Evolutionary conservation across 2,888 invertebrate species (phyloP), one percentile per base, ranked within the genome.

Genomic region (Ochropleura plecta): DNA sequence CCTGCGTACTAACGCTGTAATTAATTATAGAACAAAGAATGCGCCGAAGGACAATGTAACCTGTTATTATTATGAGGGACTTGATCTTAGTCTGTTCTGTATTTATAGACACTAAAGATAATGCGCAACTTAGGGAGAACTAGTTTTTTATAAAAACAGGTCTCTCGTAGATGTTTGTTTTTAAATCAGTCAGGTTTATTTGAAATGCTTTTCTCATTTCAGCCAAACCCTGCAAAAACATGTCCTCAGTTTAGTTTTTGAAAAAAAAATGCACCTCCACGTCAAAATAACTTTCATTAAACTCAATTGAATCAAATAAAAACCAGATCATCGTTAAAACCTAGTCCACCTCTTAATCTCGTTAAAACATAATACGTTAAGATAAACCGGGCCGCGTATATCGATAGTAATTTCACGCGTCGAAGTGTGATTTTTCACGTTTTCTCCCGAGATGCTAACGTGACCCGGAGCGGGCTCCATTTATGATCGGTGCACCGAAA

Each of bases 401-500:
- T 90, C 88, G 89, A 89, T 89, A 87, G 92, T 93, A 94, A 96
- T 95, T 95, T 94, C 91, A 94, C 92, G 93, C 94, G 92, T 92
- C 92, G 92, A 94, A 93, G 95, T 96, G 95, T 95, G 96, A 95
- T 96, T 96, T 95, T 96, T 95, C 95, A 95, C 94, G 94, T 96
- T 95, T 95, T 94, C 94, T 94, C 93, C 91, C 89, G 93, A 94
- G 94, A 95, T 92, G 94, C 92, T 95, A 95, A 96, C 96, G 94
- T 96, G 96, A 95, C 95, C 96, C 90, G 94, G 88, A 95, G 94
- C 94, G 94, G 94, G 95, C 92, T 94, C 95, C 95, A 95, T 95
- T 96, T 96, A 96, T 95, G 96, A 96, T 95, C 94, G 94, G 95
- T 94, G 93, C 94, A 95, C 95, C 94, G 95, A 95, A 96, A 96